Base-by-base conservation (phyloP, 64 coral and sea anemone genomes). In the Hydrozoanthus tunicans region DNA sequence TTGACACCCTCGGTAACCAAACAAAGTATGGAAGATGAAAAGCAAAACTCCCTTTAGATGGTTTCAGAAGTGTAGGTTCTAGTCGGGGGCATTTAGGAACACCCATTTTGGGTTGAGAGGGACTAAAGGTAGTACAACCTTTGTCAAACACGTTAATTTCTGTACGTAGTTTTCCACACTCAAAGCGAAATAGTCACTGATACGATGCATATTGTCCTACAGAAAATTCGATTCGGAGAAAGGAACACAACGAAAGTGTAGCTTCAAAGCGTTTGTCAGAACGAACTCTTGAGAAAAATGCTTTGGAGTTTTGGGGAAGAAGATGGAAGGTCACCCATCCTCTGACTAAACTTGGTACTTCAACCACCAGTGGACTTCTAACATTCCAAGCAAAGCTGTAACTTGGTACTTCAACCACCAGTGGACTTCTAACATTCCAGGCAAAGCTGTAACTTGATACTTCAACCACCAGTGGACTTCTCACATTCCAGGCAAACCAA, bases 311-410 rank as follows among this genome's bases (percentile, higher is more conserved):
- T 72, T 12, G 70, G 26, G 84, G 69, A 74, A 59, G 25, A 74
- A 60, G 12, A 9, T 74, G 84, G 84, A 32, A 32, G 70, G 73
- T 88, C 12, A 74, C 84, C 9, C 84, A 88, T 59, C 69, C 84
- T 15, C 57, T 88, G 69, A 73, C 69, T 23, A 60, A 57, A 88
- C 23, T 88, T 88, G 84, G 84, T 56, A 88, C 68, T 74, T 88
- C 69, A 60, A 74, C 84, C n/a, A 55, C 14, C 9, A 88, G 69
- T 43, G 84, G 84, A 59, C 84, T 51, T 43, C 17, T 59, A 14
- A 58, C 11, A 58, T 75, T 74, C 53, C 70, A 88, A 23, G 67
- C 68, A 72, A 88, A 88, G 70, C 51, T 64, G 27, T 82, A 64
- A 17, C 60, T 62, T 9, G 7, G 4, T 13, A 62, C 12, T 13